Evolutionary conservation across 2,113 vertebrate genomes (phyloP).

Genomic region (Poeciliopsis retropinna): DNA sequence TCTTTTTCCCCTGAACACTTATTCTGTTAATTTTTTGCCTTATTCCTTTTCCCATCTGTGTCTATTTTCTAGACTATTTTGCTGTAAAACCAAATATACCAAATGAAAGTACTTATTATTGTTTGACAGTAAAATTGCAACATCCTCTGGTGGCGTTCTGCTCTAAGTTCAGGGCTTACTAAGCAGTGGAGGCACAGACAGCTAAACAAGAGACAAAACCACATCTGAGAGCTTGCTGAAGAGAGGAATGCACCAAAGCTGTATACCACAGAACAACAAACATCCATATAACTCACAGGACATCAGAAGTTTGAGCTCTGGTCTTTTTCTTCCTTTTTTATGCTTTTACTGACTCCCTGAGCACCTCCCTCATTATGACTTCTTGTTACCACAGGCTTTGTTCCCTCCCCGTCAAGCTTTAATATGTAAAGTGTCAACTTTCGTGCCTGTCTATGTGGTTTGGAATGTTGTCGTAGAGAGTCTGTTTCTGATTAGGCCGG

Average conservation of each 20-base stretch:
- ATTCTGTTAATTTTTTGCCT: not conserved
- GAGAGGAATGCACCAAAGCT: constrained; percentile 26
- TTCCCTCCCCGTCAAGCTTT: constrained; percentile 52
- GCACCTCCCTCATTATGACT: constrained; percentile 70
- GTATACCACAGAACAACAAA: constrained; percentile 55
- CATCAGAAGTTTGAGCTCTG: constrained; percentile 50
- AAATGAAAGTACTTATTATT: constrained; percentile 1
- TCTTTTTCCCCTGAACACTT: not conserved
- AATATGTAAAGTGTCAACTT: constrained; percentile 73
- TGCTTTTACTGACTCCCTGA: constrained; percentile 19
- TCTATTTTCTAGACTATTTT: not conserved
- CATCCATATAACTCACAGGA: constrained; percentile 54
- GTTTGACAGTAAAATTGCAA: constrained; percentile 15
- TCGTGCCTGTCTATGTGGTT: constrained; percentile 68
- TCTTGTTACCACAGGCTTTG: constrained; percentile 70
- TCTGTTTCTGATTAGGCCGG: constrained; percentile 73
- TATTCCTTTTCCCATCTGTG: not conserved
- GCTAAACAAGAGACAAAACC: constrained; percentile 52
- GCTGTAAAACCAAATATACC: constrained; percentile 10
- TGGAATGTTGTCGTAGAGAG: constrained; percentile 71
- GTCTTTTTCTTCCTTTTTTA: constrained; percentile 26
- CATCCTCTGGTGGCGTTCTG: constrained; percentile 32
- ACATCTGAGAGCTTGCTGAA: constrained; percentile 55
- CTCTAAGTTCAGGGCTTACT: constrained; percentile 35
- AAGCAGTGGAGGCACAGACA: constrained; percentile 40